These are phyloP conservation scores for Cylloceria caligata DNA, from an alignment of 2,888 invertebrate species.

Conservation along the genomic window DNA sequence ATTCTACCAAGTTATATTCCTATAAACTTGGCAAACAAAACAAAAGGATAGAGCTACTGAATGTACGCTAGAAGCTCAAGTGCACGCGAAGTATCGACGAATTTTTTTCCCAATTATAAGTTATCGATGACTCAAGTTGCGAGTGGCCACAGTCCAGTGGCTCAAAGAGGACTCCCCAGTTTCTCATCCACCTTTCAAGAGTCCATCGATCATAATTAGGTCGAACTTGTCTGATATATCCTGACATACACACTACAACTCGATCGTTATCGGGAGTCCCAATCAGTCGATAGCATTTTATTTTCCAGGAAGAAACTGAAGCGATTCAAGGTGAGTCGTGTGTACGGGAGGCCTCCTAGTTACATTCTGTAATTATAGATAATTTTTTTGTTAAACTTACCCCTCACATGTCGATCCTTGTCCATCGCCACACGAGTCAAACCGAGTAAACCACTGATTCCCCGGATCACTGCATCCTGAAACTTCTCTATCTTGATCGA, in stretches of 20 bases:
- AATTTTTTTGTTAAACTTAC: conserved; percentile 73
- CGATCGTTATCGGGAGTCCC: conserved; percentile 49
- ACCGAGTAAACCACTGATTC: conserved; percentile 69
- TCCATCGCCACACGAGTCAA: conserved; percentile 78
- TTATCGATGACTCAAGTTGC: conserved; percentile 58
- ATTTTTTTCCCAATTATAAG: conserved; percentile 62
- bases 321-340: not conserved
- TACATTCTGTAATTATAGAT: not conserved
- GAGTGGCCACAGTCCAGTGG: conserved; percentile 51
- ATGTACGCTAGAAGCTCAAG: conserved; percentile 22
- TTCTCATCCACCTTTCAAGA: conserved; percentile 48
- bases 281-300: conserved; percentile 19
- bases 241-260: conserved; percentile 19
- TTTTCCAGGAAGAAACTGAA: not conserved
- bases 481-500: conserved; percentile 74
- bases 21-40: conserved; percentile 14
- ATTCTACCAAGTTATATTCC: conserved; percentile 26
- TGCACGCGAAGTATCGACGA: conserved; percentile 34
- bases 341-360: not conserved
- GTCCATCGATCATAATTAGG: conserved; percentile 64
- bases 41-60: not conserved
- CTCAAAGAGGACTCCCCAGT: conserved; percentile 36
- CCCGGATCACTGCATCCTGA: conserved; percentile 79
- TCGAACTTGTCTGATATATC: conserved; percentile 43
- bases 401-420: conserved; percentile 80